Conservation (phyloP, 2,113 vertebrate genomes). For the Lophura nycthemera region DNA sequence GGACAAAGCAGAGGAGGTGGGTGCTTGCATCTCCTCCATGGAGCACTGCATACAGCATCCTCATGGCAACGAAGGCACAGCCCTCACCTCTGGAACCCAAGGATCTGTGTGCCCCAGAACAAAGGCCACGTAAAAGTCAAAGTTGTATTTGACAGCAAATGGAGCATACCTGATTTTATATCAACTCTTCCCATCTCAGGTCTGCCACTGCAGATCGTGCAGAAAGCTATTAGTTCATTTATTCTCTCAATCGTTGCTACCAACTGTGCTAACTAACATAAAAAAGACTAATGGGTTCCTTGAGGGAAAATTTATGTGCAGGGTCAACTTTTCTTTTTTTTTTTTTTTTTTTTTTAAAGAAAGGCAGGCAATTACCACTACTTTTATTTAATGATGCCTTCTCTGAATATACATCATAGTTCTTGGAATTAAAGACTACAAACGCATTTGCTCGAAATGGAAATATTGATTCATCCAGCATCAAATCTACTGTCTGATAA, state of each 20-base stretch:
- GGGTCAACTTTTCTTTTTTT: conserved; percentile 37
- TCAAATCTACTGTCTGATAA: background rate
- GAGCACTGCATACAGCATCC: no score
- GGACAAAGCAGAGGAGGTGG: background rate
- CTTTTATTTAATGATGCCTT: conserved; percentile 49
- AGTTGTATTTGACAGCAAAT: background rate
- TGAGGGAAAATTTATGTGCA: conserved; percentile 43
- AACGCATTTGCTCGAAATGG: conserved; percentile 39
- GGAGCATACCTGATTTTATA: background rate
- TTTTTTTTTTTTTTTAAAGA: conserved; percentile 18
- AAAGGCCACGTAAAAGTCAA: background rate
- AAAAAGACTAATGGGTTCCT: conserved; percentile 67
- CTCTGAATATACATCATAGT: conserved; percentile 39
- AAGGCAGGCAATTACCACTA: conserved; percentile 32
- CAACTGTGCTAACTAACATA: conserved; percentile 29
- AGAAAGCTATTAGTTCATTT: conserved; percentile 22
- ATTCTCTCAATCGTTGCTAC: conserved; percentile 22
- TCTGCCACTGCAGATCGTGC: background rate
- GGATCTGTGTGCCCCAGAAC: background rate
- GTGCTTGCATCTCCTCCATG: background rate
- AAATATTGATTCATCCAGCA: conserved; percentile 52
- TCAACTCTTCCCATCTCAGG: conserved; percentile 2
- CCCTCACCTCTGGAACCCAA: background rate
- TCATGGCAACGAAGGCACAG: background rate
- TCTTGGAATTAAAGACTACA: conserved; percentile 38